A percentile compares a stretch with the other conserved stretches of the same genome.
phyloP scores from a whole-genome alignment of 2,888 invertebrate genomes.

The Leptopilina drosophilae region DNA sequence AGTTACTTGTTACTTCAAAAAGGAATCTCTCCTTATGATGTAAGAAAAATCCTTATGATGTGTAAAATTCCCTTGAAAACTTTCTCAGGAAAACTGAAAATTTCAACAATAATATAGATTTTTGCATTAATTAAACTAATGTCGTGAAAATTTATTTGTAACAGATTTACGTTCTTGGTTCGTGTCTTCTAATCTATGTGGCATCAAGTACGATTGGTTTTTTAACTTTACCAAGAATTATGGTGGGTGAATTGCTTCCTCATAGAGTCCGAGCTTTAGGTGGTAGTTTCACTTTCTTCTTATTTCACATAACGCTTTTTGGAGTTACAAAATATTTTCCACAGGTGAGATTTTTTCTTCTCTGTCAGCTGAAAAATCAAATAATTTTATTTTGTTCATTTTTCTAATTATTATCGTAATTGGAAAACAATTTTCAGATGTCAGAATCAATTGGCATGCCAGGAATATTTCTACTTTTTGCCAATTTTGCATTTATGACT shows the following conservation, averaged over 20 bases:
- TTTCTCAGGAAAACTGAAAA: background rate
- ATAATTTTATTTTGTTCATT: background rate
- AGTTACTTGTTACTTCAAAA: slow-evolving; percentile 77
- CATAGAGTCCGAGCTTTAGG: slow-evolving; percentile 85
- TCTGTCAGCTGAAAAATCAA: too few species aligned
- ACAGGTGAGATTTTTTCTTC: slow-evolving; percentile 74
- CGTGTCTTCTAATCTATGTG: slow-evolving; percentile 83
- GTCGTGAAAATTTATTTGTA: slow-evolving; percentile 20
- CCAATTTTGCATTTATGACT: slow-evolving; percentile 81
- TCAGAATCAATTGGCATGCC: slow-evolving; percentile 79
- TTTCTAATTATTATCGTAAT: background rate
- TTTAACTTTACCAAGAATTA: slow-evolving; percentile 86
- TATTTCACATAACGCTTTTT: slow-evolving; percentile 85
- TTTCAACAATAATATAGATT: background rate
- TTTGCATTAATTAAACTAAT: background rate
- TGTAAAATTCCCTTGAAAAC: background rate
- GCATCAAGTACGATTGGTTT: slow-evolving; percentile 86
- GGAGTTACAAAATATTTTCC: slow-evolving; percentile 85
- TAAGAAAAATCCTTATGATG: too few species aligned
- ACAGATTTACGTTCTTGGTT: slow-evolving; percentile 75
- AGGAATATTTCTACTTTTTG: slow-evolving; percentile 86
- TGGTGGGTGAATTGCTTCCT: slow-evolving; percentile 87
- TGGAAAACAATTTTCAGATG: slow-evolving; percentile 56
- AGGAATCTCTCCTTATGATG: slow-evolving; percentile 70
- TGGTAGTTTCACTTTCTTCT: slow-evolving; percentile 85